A percentile compares a stretch with the other conserved stretches of the same genome.
Evolutionary conservation across 2,888 invertebrate genomes (phyloP).

Genomic region (Strigamia crassipes): DNA sequence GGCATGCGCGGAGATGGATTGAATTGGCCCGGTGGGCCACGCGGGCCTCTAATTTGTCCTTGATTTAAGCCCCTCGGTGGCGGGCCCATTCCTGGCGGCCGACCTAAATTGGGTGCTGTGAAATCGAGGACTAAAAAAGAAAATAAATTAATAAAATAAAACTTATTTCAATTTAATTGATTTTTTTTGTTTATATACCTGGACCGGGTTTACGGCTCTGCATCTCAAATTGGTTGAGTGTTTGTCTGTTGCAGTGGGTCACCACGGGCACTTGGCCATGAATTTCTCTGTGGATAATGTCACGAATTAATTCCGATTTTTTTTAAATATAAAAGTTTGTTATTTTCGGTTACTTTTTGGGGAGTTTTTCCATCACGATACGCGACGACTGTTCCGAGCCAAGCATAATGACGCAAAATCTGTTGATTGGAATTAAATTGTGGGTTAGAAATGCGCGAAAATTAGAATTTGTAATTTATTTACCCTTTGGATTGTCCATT

Average conservation of each 20-base stretch:
- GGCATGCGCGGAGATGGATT: slow-evolving; percentile 52
- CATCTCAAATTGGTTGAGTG: slow-evolving; percentile 66
- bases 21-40: slow-evolving; percentile 50
- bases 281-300: slow-evolving; percentile 65
- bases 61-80: slow-evolving; percentile 47
- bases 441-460: background rate
- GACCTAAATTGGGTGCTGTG: slow-evolving; percentile 1
- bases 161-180: background rate
- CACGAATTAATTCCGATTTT: too few species aligned
- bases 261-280: slow-evolving; percentile 95
- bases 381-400: slow-evolving; percentile 90
- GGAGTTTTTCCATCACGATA: slow-evolving; percentile 86
- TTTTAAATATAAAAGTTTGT: background rate
- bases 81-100: slow-evolving; percentile 55
- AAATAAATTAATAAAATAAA: background rate
- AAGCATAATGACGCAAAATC: slow-evolving; percentile 91
- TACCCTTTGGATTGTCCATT: slow-evolving; percentile 97
- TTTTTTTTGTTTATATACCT: slow-evolving; percentile 45
- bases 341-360: slow-evolving; percentile 69
- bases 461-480: too few species aligned
- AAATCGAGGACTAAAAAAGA: slow-evolving; percentile 2
- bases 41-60: slow-evolving; percentile 49
- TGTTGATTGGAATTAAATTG: slow-evolving; percentile 51
- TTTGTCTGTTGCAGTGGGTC: slow-evolving; percentile 92
- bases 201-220: slow-evolving; percentile 57